Evolutionary conservation across 2,113 vertebrate genomes (phyloP).

Genomic region (Phalacrocorax brasilianus): DNA sequence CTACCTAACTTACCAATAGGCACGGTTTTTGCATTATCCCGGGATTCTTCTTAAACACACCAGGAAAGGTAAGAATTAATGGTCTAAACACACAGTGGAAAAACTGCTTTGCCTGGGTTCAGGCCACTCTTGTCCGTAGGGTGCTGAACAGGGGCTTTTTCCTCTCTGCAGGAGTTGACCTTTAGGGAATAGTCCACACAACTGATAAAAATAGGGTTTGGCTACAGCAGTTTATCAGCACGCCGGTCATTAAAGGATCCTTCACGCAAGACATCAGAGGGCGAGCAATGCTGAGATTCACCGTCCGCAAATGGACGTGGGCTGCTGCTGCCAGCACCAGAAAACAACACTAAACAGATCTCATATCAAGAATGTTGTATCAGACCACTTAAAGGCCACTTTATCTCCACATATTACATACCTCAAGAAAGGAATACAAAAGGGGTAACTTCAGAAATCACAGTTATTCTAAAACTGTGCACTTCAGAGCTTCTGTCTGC

Average conservation of each 20-base stretch:
- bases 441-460: neutral
- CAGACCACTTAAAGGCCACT: neutral
- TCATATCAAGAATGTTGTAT: rapidly evolving
- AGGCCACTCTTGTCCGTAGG: neutral
- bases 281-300: neutral
- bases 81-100: rapidly evolving
- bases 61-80: neutral
- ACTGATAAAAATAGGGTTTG: neutral
- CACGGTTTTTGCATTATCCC: neutral
- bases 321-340: neutral
- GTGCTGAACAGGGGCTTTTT: neutral
- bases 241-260: neutral
- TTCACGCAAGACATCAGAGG: neutral
- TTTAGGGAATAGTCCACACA: neutral
- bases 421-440: neutral
- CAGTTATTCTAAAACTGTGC: neutral
- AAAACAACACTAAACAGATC: neutral
- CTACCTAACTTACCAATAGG: rapidly evolving
- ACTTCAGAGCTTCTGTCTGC: neutral
- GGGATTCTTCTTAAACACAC: neutral
- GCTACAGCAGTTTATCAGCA: neutral
- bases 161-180: neutral
- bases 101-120: neutral
- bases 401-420: neutral
- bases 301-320: neutral